Evolutionary conservation across 2,113 vertebrate genomes (phyloP), one percentile per base, ranked within the genome.

Genomic region (Spea bombifrons): DNA sequence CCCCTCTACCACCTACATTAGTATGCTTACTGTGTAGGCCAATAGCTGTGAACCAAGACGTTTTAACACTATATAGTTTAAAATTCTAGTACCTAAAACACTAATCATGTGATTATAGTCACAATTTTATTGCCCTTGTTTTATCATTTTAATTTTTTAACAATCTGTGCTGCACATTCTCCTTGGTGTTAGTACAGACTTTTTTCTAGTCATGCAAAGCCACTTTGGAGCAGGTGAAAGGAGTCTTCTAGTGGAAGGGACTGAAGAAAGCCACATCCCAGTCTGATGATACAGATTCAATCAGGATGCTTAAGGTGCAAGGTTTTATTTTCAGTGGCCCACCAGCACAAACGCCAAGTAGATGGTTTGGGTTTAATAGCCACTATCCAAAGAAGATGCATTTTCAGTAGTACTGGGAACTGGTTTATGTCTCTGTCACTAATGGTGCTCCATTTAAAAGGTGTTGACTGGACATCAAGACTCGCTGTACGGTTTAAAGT

Each of bases 11-110:
- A 84, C 83, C 85, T 87, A 90, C 88, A 90, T 88, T 86, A 85
- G 88, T 88, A 92, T 96, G 95, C 95, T 96, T 97, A 97, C 95
- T 95, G 85, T 97, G 94, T 96, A 96, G 96, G 95, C 95, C 85
- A 88, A 92, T 94, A 96, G 94, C 94, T 97, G 94, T 96, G 93
- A 96, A 93, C 88, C 90, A 88, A 86, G 89, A 87, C 88, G 91
- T 94, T 96, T 96, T 94, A 94, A 94, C 89, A 91, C 92, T 91
- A 85, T 84, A 84, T 87, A 87, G 86, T 89, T 90, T 86, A 86
- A 87, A 87, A 87, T 88, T 90, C 88, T 90, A 92, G 87, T 86
- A 81, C 84, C 89, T 87, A 84, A 81, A 91, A 92, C 88, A 90
- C 89, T 90, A 93, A 92, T 86, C 84, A 83, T 83, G 82, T 85